These are phyloP conservation scores for Dichetophora obliterata DNA, from an alignment of 2,888 invertebrate species.

Conservation along the genomic window DNA sequence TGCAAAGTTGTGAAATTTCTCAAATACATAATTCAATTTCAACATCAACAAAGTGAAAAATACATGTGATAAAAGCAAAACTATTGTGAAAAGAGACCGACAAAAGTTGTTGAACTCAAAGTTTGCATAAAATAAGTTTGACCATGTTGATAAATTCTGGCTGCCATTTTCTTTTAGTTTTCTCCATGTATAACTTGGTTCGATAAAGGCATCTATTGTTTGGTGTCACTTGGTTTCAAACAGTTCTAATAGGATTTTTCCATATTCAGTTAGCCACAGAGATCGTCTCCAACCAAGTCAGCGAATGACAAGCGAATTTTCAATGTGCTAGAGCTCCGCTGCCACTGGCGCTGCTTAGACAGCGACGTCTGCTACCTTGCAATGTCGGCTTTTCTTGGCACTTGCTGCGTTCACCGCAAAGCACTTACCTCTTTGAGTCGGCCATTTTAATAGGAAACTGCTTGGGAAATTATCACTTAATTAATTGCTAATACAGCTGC, in stretches of 20 bases:
- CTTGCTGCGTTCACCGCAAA: conserved; percentile 21
- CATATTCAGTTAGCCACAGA: not conserved
- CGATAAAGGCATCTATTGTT: not conserved
- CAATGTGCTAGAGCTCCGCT: conserved; percentile 53
- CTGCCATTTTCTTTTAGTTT: conserved; percentile 16
- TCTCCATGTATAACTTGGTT: not conserved
- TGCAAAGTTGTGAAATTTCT: not conserved
- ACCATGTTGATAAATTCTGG: not conserved
- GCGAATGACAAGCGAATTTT: conserved; percentile 54
- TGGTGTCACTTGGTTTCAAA: not conserved
- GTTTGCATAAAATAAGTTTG: not conserved
- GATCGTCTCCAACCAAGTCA: not conserved
- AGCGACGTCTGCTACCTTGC: conserved; percentile 28
- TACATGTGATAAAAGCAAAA: not conserved
- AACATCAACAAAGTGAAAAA: conserved; percentile 1
- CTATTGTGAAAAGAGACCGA: not conserved
- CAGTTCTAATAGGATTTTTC: not conserved
- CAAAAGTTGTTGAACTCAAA: not conserved
- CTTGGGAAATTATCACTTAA: conserved; percentile 46
- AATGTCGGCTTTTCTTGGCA: conserved; percentile 56
- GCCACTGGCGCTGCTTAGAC: conserved; percentile 38
- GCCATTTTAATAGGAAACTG: conserved; percentile 60
- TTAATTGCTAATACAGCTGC: conserved; percentile 16
- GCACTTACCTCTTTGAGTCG: conserved; percentile 69
- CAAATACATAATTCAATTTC: not conserved